phyloP scores from a whole-genome alignment of 2,113 vertebrate species.

The Myotis lucifugus region DNA sequence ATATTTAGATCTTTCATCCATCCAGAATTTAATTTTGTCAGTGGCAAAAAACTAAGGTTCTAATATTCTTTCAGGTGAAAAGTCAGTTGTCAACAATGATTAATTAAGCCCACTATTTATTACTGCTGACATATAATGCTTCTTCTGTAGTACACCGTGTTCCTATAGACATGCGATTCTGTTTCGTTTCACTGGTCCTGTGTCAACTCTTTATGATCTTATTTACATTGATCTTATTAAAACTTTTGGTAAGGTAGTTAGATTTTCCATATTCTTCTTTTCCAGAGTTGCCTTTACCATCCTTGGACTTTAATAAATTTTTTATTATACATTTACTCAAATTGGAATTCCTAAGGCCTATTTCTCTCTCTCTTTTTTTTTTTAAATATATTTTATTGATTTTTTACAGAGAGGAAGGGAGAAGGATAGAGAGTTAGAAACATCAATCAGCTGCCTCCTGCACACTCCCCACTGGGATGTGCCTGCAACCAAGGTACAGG shows the following conservation, averaged over 20 bases:
- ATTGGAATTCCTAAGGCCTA: no score
- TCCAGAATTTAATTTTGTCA: conserved; percentile 32
- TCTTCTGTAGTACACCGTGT: neutral
- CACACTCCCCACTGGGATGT: no score
- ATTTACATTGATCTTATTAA: neutral
- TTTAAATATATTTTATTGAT: no score
- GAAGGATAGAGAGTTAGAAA: no score
- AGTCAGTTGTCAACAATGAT: neutral
- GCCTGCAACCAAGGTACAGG: no score
- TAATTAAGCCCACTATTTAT: neutral
- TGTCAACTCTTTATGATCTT: neutral
- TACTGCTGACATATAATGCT: neutral
- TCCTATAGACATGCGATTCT: neutral
- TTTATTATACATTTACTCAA: no score
- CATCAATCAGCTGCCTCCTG: no score
- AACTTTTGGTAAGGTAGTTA: neutral
- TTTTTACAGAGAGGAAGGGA: no score
- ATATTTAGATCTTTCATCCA: neutral
- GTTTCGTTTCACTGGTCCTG: neutral
- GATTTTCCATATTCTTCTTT: neutral
- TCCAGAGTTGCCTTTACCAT: neutral
- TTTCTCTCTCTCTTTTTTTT: no score
- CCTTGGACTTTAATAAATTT: conserved; percentile 4
- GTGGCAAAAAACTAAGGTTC: neutral
- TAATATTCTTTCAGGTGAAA: conserved; percentile 29